A percentile compares a stretch with the other conserved stretches of the same genome.
Conservation (phyloP, 2,113 vertebrate genomes). For the Hydrochoerus hydrochaeris region DNA sequence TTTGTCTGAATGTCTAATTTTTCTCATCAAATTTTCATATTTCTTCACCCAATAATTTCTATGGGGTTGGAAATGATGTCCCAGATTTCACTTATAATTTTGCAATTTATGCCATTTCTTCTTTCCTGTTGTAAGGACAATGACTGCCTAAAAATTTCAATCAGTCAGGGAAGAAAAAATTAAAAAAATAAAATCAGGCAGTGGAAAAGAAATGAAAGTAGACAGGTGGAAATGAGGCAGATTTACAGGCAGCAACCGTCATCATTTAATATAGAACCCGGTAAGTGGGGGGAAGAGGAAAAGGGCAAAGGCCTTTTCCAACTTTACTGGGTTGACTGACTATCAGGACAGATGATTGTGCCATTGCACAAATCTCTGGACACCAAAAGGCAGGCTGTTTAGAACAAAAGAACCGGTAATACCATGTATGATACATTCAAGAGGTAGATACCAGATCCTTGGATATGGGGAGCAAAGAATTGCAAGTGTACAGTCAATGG, state of each 20-base stretch:
- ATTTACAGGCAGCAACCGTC: neutral
- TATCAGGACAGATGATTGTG: neutral
- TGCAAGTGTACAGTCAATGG: neutral
- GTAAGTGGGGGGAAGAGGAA: no score
- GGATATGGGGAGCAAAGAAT: neutral
- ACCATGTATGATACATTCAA: neutral
- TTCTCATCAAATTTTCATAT: neutral
- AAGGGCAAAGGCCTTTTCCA: neutral
- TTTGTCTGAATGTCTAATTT: slow-evolving; percentile 3
- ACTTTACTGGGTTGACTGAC: neutral
- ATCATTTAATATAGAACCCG: no score
- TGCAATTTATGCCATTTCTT: neutral
- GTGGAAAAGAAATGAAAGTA: neutral
- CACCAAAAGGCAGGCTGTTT: neutral
- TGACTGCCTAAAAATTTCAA: neutral
- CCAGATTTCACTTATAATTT: neutral
- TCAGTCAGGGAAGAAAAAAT: neutral
- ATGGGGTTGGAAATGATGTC: neutral
- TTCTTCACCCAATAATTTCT: neutral
- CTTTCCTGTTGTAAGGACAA: neutral
- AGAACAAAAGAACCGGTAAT: neutral
- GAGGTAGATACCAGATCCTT: neutral
- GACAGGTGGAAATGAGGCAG: neutral
- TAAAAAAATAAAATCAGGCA: neutral
- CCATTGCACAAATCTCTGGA: neutral